These are phyloP conservation scores for Mechanitis messenoides DNA, from an alignment of 2,888 invertebrate genomes.

Conservation along the genomic window DNA sequence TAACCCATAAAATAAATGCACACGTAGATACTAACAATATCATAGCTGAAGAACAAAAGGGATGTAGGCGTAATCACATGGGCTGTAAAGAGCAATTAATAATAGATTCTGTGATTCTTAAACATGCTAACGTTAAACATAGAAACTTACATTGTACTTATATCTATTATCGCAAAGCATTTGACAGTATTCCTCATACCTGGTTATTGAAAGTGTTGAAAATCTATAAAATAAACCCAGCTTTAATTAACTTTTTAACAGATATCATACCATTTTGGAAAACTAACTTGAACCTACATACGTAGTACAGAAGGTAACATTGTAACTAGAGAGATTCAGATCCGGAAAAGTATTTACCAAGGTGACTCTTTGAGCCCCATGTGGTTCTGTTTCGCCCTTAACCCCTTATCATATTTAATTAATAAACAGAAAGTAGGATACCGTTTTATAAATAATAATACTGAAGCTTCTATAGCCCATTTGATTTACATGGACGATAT, in stretches of 20 bases:
- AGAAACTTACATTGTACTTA: conserved; percentile 21
- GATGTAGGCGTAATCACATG: too few species aligned
- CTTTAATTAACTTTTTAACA: conserved; percentile 1
- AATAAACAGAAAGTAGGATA: conserved; percentile 14
- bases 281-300: too few species aligned
- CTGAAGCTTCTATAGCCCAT: conserved; percentile 10
- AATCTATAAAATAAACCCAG: conserved; percentile 15
- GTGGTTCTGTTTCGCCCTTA: conserved; percentile 25
- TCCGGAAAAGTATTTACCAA: conserved; percentile 12
- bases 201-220: conserved; percentile 17
- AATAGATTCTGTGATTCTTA: conserved; percentile 17
- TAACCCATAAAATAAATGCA: conserved; percentile 17
- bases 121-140: conserved; percentile 13
- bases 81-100: conserved; percentile 9
- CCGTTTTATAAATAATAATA: conserved; percentile 2
- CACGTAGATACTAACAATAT: too few species aligned
- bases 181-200: conserved; percentile 21
- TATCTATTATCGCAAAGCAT: conserved; percentile 24
- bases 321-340: conserved; percentile 1
- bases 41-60: too few species aligned
- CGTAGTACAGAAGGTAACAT: too few species aligned
- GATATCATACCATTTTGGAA: neutral
- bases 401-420: conserved; percentile 19
- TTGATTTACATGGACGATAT: conserved; percentile 16
- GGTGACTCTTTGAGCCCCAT: conserved; percentile 18